Conservation (phyloP, 2,888 invertebrate species). For the Nebria salina region DNA sequence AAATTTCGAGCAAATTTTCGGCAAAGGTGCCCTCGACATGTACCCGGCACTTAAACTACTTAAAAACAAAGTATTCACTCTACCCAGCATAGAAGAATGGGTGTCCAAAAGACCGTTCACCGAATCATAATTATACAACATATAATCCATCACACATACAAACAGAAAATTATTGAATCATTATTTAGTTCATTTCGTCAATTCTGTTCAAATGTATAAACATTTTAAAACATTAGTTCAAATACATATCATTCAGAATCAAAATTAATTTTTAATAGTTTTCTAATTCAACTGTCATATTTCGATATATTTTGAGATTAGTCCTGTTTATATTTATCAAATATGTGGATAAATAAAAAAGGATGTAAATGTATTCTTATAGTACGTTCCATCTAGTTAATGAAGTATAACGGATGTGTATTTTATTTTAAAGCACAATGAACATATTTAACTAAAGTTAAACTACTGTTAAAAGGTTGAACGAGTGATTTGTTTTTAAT, state of each 20-base stretch:
- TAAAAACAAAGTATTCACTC: slow-evolving; percentile 65
- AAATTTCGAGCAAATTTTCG: slow-evolving; percentile 66
- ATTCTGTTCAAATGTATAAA: background rate
- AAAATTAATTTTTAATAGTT: background rate
- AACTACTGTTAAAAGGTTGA: background rate
- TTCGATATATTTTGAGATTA: background rate
- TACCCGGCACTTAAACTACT: slow-evolving; percentile 66
- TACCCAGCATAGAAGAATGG: slow-evolving; percentile 68
- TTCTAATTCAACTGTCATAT: background rate
- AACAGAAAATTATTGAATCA: background rate
- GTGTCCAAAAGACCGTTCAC: slow-evolving; percentile 67
- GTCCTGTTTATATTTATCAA: background rate
- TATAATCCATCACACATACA: background rate
- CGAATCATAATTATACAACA: slow-evolving; percentile 60
- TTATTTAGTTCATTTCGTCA: background rate
- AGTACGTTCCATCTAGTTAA: background rate
- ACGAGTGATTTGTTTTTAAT: background rate
- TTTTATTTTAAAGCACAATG: too few species aligned
- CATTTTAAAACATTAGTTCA: background rate
- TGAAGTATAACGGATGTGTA: background rate
- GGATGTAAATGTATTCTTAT: background rate
- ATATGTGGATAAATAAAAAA: background rate
- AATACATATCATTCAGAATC: background rate
- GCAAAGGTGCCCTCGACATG: slow-evolving; percentile 64
- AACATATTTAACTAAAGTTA: background rate